phyloP scores from a whole-genome alignment of 2,797 vertebrate genomes.

The Jordanella pulchra region DNA sequence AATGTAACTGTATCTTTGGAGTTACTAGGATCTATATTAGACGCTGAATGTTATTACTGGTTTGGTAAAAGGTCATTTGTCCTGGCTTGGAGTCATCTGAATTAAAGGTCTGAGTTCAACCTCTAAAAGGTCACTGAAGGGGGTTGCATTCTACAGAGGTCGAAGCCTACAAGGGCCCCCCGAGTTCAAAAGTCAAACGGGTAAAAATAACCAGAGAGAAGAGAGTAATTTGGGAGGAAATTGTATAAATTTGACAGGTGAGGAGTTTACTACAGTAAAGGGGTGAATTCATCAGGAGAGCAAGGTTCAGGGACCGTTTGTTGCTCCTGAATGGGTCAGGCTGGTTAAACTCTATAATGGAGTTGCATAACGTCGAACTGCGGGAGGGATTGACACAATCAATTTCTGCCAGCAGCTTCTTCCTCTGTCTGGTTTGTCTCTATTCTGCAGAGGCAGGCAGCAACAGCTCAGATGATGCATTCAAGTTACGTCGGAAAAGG shows the following conservation, averaged over 20 bases:
- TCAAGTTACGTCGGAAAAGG: slow-evolving; percentile 12
- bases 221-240: slow-evolving; percentile 10
- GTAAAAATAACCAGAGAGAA: slow-evolving; percentile 18
- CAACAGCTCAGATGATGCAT: slow-evolving; percentile 43
- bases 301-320: slow-evolving; percentile 54
- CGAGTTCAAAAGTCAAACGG: slow-evolving; percentile 31
- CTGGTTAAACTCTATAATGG: slow-evolving; percentile 4
- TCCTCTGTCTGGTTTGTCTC: not conserved
- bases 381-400: slow-evolving; percentile 21
- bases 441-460: slow-evolving; percentile 27
- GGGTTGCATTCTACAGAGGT: slow-evolving; percentile 70
- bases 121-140: slow-evolving; percentile 67
- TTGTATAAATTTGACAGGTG: slow-evolving; percentile 34
- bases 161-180: slow-evolving; percentile 26
- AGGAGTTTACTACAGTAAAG: not conserved
- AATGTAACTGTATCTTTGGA: slow-evolving; percentile 74
- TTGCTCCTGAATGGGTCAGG: slow-evolving; percentile 11
- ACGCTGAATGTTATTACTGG: slow-evolving; percentile 56
- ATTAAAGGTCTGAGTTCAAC: slow-evolving; percentile 80
- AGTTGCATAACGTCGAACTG: slow-evolving; percentile 48
- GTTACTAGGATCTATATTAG: slow-evolving; percentile 77
- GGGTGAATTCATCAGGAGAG: slow-evolving; percentile 29
- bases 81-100: slow-evolving; percentile 18
- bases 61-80: slow-evolving; percentile 78
- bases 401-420: slow-evolving; percentile 4